Percentiles rank a stretch among this genome's conserved stretches.
Evolutionary conservation across 2,888 invertebrate species (phyloP).

Genomic region (Congeria kusceri): DNA sequence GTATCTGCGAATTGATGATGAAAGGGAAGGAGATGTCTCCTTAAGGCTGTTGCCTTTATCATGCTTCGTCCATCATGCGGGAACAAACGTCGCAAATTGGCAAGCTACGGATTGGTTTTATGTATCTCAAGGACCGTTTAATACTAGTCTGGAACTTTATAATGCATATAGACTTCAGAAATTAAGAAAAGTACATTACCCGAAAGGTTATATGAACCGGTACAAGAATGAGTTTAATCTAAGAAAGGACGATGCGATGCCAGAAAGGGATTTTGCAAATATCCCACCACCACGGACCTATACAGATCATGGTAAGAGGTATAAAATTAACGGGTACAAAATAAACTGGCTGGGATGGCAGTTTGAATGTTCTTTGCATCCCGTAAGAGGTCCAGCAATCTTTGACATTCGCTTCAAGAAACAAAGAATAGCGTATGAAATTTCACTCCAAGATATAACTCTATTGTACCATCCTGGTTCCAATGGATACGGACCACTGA

Average conservation of each 20-base stretch:
- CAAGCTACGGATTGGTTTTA: constrained; percentile 52
- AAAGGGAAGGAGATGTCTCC: constrained; percentile 15
- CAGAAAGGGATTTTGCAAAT: constrained; percentile 47
- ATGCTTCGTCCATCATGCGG: constrained; percentile 50
- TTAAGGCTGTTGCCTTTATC: constrained; percentile 56
- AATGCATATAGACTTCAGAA: constrained; percentile 38
- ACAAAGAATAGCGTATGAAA: constrained; percentile 72
- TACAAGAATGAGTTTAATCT: constrained; percentile 26
- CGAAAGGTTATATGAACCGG: constrained; percentile 29
- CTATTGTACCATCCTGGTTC: constrained; percentile 63
- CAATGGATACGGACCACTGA: constrained; percentile 56
- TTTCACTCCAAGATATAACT: constrained; percentile 66
- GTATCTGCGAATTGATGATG: constrained; percentile 9
- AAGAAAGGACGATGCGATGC: constrained; percentile 19
- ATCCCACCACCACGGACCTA: constrained; percentile 63
- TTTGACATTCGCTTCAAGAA: constrained; percentile 61
- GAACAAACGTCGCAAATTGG: constrained; percentile 44
- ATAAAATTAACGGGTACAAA: constrained; percentile 57
- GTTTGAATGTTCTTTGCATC: constrained; percentile 60
- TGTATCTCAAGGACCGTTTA: constrained; percentile 57
- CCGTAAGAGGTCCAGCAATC: constrained; percentile 56
- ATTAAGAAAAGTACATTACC: constrained; percentile 42
- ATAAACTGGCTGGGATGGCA: constrained; percentile 73
- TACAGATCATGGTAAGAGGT: constrained; percentile 66
- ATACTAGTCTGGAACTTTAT: constrained; percentile 36